phyloP scores from a whole-genome alignment of 2,888 invertebrate species.

The Aphidius colemani region DNA sequence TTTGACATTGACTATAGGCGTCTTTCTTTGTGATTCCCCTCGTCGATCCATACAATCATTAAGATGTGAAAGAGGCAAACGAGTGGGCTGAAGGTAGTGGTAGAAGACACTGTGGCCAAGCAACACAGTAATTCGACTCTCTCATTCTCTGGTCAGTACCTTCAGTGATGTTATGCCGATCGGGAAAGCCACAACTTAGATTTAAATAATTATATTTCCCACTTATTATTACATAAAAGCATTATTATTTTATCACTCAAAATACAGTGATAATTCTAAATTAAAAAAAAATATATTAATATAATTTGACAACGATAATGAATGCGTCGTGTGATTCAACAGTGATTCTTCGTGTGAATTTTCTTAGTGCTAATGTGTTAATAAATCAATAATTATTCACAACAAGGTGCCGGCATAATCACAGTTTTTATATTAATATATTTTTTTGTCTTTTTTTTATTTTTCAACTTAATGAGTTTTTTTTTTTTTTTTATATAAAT shows the following conservation, averaged over 20 bases:
- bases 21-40: too few relatives aligned
- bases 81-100: constrained; percentile 7
- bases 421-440: too few relatives aligned
- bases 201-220: neutral
- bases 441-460: neutral
- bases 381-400: too few relatives aligned
- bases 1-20: neutral
- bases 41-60: too few relatives aligned
- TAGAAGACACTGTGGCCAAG: constrained; percentile 15
- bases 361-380: neutral
- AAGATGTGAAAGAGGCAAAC: neutral
- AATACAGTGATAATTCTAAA: neutral
- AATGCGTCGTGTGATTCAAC: neutral
- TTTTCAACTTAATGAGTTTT: neutral
- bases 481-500: too few relatives aligned
- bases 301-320: constrained; percentile 2
- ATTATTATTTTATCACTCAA: too few relatives aligned
- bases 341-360: neutral
- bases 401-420: too few relatives aligned
- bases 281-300: neutral
- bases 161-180: constrained; percentile 29
- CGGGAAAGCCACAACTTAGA: constrained; percentile 13
- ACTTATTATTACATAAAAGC: neutral
- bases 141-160: constrained; percentile 27
- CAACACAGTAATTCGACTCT: constrained; percentile 9